Evolutionary conservation across 2,888 invertebrate species (phyloP).

Genomic region (Troides oblongomaculatus): DNA sequence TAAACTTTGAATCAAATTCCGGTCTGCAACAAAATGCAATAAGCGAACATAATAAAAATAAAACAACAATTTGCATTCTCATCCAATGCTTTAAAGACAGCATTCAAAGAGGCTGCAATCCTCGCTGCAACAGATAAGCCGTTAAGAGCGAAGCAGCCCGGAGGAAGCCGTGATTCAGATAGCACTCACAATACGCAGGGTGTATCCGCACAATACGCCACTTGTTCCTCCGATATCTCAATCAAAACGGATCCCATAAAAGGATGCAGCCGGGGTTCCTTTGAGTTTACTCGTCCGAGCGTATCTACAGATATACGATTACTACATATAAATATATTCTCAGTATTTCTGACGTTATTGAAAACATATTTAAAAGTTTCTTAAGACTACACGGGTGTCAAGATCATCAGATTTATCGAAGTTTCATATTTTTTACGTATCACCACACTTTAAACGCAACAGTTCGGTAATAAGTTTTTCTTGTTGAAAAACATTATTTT

Average conservation of each 20-base stretch:
- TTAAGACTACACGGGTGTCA: too few species aligned
- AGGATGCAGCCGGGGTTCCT: constrained; percentile 27
- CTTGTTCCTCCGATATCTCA: constrained; percentile 35
- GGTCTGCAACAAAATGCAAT: too few species aligned
- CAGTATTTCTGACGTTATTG: too few species aligned
- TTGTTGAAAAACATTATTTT: too few species aligned
- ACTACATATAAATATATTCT: too few species aligned
- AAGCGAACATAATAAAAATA: not conserved
- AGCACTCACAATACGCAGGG: constrained; percentile 17
- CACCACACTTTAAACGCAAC: too few species aligned
- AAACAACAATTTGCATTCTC: not conserved
- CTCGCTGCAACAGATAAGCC: constrained; percentile 13
- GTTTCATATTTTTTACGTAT: too few species aligned
- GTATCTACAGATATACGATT: constrained; percentile 18
- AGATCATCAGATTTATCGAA: too few species aligned
- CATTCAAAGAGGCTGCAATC: constrained; percentile 14
- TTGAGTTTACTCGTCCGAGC: constrained; percentile 35
- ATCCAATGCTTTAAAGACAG: constrained; percentile 8
- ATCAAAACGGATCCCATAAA: constrained; percentile 28
- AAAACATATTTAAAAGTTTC: too few species aligned
- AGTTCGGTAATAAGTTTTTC: too few species aligned
- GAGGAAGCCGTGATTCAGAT: constrained; percentile 26
- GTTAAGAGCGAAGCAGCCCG: constrained; percentile 13
- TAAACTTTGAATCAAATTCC: too few species aligned
- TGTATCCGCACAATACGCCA: constrained; percentile 29